Conservation (phyloP, 2,113 vertebrate species). For the Synchiropus splendidus region DNA sequence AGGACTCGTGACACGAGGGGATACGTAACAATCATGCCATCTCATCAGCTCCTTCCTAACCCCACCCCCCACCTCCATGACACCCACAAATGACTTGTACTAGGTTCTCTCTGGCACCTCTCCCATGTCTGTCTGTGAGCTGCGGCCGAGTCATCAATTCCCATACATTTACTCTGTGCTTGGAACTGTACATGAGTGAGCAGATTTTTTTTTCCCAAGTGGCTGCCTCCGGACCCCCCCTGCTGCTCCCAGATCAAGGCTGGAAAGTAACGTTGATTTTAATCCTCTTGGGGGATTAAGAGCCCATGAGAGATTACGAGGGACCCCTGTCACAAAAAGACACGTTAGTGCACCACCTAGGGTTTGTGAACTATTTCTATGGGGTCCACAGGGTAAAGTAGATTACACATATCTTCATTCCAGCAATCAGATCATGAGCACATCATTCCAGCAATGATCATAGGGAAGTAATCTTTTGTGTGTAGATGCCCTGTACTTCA, state of each 20-base stretch:
- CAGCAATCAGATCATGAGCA: too few relatives aligned
- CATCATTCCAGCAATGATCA: conserved; percentile 2
- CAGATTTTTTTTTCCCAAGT: conserved; percentile 40
- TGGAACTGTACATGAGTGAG: conserved; percentile 31
- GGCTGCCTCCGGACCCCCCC: conserved; percentile 15
- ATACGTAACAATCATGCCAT: background rate
- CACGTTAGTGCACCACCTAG: conserved; percentile 52
- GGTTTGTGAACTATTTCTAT: conserved; percentile 49
- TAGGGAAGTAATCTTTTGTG: conserved; percentile 16
- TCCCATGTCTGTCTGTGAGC: conserved; percentile 10
- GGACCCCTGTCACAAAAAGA: conserved; percentile 46
- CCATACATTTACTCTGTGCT: conserved; percentile 36
- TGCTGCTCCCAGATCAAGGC: conserved; percentile 42
- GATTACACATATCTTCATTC: conserved; percentile 25
- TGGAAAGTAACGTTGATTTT: conserved; percentile 46
- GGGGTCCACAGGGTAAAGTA: conserved; percentile 40
- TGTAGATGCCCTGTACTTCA: too few relatives aligned
- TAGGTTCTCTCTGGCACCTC: conserved; percentile 7
- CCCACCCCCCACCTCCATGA: conserved; percentile 1
- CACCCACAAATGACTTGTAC: conserved; percentile 5
- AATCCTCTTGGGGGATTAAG: conserved; percentile 53
- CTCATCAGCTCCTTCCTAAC: conserved; percentile 2
- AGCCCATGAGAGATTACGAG: conserved; percentile 52
- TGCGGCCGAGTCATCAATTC: conserved; percentile 26
- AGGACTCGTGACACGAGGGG: conserved; percentile 35